These are phyloP conservation scores for Isotomurus palustris DNA, from an alignment of 2,888 invertebrate genomes.

Conservation along the genomic window DNA sequence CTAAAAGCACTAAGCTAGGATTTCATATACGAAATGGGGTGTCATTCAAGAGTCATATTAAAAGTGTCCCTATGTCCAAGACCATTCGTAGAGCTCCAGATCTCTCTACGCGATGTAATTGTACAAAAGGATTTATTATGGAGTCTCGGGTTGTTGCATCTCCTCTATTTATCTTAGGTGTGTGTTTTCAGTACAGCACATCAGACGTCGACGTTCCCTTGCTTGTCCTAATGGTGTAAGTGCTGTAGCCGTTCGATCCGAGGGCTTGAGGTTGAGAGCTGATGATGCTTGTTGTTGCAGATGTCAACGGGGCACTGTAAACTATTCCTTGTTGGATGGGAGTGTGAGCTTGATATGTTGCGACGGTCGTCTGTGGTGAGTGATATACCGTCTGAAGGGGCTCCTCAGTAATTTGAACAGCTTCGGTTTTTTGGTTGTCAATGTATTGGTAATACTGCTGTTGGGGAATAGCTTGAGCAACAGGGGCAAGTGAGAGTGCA, in stretches of 20 bases:
- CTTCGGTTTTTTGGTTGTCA: neutral
- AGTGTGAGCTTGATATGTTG: neutral
- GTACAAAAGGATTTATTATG: too few relatives aligned
- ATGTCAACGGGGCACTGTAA: constrained; percentile 20
- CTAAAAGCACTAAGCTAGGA: too few relatives aligned
- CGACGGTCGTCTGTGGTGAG: neutral
- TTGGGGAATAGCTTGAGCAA: constrained; percentile 29
- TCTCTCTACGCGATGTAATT: too few relatives aligned
- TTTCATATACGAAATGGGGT: too few relatives aligned
- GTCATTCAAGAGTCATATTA: too few relatives aligned
- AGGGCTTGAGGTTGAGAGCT: constrained; percentile 15
- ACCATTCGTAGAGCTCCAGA: too few relatives aligned
- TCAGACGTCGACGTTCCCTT: constrained; percentile 36
- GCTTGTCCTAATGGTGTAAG: constrained; percentile 38
- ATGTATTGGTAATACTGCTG: constrained; percentile 30
- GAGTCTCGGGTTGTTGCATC: too few relatives aligned
- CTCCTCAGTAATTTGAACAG: neutral
- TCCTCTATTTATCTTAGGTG: too few relatives aligned
- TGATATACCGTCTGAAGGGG: neutral
- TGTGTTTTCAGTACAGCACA: constrained; percentile 36
- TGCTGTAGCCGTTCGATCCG: constrained; percentile 40
- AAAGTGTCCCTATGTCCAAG: too few relatives aligned
- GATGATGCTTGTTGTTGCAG: constrained; percentile 21
- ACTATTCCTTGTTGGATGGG: constrained; percentile 22
- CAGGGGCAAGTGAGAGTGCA: constrained; percentile 12